Evolutionary conservation across 2,797 vertebrate genomes (phyloP).

Genomic region (Lepus oiostolus): DNA sequence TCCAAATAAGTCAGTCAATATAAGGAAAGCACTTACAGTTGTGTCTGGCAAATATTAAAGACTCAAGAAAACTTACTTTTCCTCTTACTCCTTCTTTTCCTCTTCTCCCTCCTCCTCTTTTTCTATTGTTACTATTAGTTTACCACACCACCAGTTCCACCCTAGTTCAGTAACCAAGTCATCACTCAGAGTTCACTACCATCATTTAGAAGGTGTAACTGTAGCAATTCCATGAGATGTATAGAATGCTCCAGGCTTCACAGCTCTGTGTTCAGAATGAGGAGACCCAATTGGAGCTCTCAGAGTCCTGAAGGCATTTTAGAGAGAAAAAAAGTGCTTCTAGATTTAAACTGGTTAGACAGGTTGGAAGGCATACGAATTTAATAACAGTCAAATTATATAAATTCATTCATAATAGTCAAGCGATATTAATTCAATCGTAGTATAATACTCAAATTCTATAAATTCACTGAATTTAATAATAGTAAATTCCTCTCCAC

Average conservation of each 20-base stretch:
- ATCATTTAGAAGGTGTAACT: neutral
- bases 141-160: neutral
- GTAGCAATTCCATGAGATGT: neutral
- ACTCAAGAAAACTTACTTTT: neutral
- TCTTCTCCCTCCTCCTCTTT: neutral
- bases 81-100: neutral
- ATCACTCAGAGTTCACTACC: neutral
- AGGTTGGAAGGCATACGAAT: neutral
- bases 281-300: neutral
- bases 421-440: too few species aligned
- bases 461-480: neutral
- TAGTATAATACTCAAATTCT: too few species aligned
- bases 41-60: neutral
- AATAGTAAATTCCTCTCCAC: neutral
- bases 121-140: neutral
- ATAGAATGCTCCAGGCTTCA: neutral
- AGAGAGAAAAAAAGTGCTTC: neutral
- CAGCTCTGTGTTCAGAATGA: neutral
- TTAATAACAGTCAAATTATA: too few species aligned
- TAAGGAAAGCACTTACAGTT: neutral
- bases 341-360: neutral
- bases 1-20: neutral
- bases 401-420: too few species aligned
- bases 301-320: neutral
- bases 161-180: neutral